A percentile compares a stretch with the other conserved stretches of the same genome.
Conservation (phyloP, 1,140 invertebrate genomes). For the Drosophila parvula region DNA sequence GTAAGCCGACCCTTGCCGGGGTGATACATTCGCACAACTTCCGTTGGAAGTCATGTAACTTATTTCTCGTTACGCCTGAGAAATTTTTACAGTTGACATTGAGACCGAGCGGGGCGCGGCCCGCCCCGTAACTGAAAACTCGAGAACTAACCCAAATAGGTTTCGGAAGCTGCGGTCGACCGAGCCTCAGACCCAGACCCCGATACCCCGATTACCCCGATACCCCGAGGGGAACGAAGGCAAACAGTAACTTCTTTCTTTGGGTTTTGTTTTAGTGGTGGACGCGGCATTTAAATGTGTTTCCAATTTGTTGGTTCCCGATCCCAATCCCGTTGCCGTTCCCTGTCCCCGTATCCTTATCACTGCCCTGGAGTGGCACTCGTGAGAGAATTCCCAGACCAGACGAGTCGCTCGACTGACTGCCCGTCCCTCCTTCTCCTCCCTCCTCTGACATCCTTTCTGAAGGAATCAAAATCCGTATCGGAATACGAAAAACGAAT, state of each 20-base stretch:
- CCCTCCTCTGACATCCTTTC: constrained; percentile 53
- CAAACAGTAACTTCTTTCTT: constrained; percentile 45
- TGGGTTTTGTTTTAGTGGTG: constrained; percentile 60
- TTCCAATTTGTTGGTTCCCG: constrained; percentile 72
- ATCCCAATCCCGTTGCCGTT: constrained; percentile 2
- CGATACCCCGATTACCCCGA: not conserved
- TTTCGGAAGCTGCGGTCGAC: constrained; percentile 81
- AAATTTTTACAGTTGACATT: constrained; percentile 78
- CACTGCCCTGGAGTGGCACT: constrained; percentile 73
- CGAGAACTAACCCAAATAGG: constrained; percentile 76
- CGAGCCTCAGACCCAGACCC: constrained; percentile 19
- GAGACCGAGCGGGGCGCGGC: constrained; percentile 61
- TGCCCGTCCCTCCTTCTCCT: not conserved
- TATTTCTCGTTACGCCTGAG: constrained; percentile 80
- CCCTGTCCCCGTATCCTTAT: constrained; percentile 62
- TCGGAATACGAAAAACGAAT: constrained; percentile 28
- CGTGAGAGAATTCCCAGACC: constrained; percentile 74
- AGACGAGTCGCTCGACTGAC: constrained; percentile 58
- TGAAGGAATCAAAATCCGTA: constrained; percentile 8
- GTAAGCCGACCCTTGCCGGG: constrained; percentile 41
- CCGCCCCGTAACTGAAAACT: constrained; percentile 70
- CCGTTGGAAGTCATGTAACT: constrained; percentile 79
- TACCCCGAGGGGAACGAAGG: constrained; percentile 28
- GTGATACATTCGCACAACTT: constrained; percentile 52
- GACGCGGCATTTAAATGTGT: constrained; percentile 72